Base-by-base conservation (phyloP, 2,888 invertebrate species). In the Trachelus tabidus region DNA sequence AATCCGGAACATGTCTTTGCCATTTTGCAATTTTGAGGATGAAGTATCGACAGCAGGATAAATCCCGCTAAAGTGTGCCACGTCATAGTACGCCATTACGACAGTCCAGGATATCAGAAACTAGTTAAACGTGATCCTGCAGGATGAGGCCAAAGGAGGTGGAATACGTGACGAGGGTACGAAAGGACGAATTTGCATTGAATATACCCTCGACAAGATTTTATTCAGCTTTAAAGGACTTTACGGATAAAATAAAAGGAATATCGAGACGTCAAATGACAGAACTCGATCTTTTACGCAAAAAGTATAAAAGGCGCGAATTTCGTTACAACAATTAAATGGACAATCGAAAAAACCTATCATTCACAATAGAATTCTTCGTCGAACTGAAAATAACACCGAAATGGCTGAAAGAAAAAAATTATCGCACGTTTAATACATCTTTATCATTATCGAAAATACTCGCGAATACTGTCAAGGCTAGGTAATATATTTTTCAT, bases 91-190 rank as follows among this genome's bases (percentile, higher is more conserved):
- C 56, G 56, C 56, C 56, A 56, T 56, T 56, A 56, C 56, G 56
- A 56, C 56, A 56, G 56, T 56, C 56, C 56, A 23, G 56, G 56
- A 73, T 81, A 82, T 80, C 75, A 79, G 77, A 77, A 82, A 80
- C 80, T 81, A 81, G 82, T 82, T 82, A 82, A 83, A 73, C 82
- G 80, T 56, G 78, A 82, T 81, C 79, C 77, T 79, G 79, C 79
- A 82, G 81, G 78, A 80, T 71, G 31, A 33, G 75, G 75, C 56
- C 68, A 78, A 56, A 77, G 74, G 35, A 77, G 77, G 73, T 74
- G 74, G 76, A 75, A 73, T 75, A 82, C 80, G 79, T 81, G 82
- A 82, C 80, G 73, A 77, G 79, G 78, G 75, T 81, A 75, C 33
- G 73, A 81, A 77, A 74, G 77, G 56, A 76, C 77, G 77, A 80